Evolutionary conservation across 2,888 invertebrate genomes (phyloP), one percentile per base, ranked within the genome.

Genomic region (Agriopis leucophaearia): DNA sequence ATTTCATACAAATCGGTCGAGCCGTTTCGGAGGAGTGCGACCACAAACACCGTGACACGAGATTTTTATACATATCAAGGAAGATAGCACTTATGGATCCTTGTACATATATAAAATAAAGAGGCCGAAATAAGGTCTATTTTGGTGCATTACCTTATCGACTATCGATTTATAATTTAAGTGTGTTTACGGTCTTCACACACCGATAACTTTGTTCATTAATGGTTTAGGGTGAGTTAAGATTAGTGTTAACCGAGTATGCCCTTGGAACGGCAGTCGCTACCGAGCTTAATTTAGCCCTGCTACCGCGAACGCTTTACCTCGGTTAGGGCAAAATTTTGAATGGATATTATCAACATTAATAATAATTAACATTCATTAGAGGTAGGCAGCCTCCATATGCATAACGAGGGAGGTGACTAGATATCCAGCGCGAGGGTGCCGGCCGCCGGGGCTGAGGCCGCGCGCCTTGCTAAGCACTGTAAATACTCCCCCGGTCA

Each of bases 401-500:
- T 85, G 80, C 81, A 86, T 84, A 82, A 79, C 72, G 75, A 76
- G 71, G 76, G 78, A 76, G 76, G 75, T 77, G 77, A 69, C 73
- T 68, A 71, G 75, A 72, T 74, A 71, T 80, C 74, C 71, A 75
- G 74, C 74, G 64, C 72, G 73, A 74, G 79, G 79, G 80, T 75
- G 78, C 74, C 68, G 73, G 74, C 78, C 75, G 75, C 78, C 77
- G 79, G 74, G 73, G 78, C 80, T 74, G 83, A 82, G 83, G 84
- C 83, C 79, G 84, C 84, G 81, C 88, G 88, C 87, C 84, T 83
- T 85, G 86, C 88, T 91, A 89, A 92, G 91, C 89, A 90, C 87
- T 88, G 89, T 89, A 89, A 91, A 92, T 90, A 91, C 85, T 86
- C 85, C 83, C 88, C 84, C 84, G 84, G 91, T 88, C 91, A 92